Evolutionary conservation across 2,888 invertebrate genomes (phyloP).

Genomic region (Athalia cordata): DNA sequence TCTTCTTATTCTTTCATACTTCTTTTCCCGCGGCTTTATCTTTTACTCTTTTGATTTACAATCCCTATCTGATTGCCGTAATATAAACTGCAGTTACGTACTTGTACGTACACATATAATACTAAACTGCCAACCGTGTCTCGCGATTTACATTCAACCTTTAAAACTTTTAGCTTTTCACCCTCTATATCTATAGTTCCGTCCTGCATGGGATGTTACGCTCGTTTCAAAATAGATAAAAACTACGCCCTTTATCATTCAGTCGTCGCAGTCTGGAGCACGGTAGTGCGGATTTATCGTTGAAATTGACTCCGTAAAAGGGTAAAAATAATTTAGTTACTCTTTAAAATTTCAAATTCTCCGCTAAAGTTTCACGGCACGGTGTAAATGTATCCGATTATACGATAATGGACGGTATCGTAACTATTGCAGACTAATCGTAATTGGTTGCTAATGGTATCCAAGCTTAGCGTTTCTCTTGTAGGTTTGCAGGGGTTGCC

Average conservation of each 20-base stretch:
- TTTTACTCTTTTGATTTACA: constrained; percentile 66
- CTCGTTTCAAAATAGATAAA: not conserved
- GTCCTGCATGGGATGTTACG: no score
- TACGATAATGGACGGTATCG: no score
- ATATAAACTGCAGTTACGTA: constrained; percentile 27
- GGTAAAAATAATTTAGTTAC: not conserved
- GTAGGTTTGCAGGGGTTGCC: not conserved
- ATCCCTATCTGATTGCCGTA: constrained; percentile 65
- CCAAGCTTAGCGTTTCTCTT: no score
- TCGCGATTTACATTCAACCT: constrained; percentile 8
- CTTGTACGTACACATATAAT: not conserved
- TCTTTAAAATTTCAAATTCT: no score
- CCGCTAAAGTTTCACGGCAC: no score
- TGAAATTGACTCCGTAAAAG: constrained; percentile 2
- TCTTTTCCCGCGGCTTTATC: not conserved
- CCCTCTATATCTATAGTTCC: no score
- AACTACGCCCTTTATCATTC: not conserved
- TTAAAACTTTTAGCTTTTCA: not conserved
- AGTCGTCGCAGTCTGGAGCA: not conserved
- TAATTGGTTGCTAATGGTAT: not conserved
- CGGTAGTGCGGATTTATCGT: not conserved
- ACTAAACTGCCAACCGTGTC: not conserved
- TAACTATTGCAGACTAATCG: not conserved
- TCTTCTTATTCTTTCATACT: not conserved
- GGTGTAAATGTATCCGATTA: no score